Evolutionary conservation across 2,113 vertebrate genomes (phyloP).

Genomic region (Halichoerus grypus): DNA sequence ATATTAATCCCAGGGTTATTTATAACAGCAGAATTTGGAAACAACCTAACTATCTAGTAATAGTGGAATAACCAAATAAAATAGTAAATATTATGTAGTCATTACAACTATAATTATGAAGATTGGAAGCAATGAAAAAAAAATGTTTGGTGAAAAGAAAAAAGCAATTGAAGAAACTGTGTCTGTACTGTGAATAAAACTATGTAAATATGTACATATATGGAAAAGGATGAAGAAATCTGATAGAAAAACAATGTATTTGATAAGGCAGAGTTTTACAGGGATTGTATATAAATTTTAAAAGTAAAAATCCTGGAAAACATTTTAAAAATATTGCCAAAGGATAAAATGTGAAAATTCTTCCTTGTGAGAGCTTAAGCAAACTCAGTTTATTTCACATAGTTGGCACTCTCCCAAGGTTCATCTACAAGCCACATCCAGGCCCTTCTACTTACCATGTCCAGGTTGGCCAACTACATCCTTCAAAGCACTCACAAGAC

Average conservation of each 20-base stretch:
- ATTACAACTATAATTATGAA: neutral
- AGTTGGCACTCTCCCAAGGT: no score
- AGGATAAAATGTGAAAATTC: neutral
- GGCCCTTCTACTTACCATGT: neutral
- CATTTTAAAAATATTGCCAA: neutral
- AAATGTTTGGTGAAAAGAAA: neutral
- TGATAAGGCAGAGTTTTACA: neutral
- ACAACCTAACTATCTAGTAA: constrained; percentile 14
- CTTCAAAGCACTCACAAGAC: neutral
- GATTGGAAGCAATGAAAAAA: neutral
- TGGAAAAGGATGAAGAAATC: neutral
- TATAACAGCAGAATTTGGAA: constrained; percentile 20
- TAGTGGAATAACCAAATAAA: constrained; percentile 31
- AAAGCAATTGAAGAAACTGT: neutral
- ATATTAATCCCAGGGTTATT: neutral
- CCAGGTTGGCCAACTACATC: neutral
- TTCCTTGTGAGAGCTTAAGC: neutral
- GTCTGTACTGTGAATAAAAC: neutral
- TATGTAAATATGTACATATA: neutral
- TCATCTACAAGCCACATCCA: neutral
- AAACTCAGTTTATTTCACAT: neutral
- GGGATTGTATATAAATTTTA: neutral
- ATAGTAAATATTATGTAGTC: neutral
- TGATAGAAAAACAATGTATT: neutral
- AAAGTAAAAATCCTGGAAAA: constrained; percentile 27